Base-by-base conservation (phyloP, 2,113 vertebrate species). In the Tetraodon nigroviridis region DNA sequence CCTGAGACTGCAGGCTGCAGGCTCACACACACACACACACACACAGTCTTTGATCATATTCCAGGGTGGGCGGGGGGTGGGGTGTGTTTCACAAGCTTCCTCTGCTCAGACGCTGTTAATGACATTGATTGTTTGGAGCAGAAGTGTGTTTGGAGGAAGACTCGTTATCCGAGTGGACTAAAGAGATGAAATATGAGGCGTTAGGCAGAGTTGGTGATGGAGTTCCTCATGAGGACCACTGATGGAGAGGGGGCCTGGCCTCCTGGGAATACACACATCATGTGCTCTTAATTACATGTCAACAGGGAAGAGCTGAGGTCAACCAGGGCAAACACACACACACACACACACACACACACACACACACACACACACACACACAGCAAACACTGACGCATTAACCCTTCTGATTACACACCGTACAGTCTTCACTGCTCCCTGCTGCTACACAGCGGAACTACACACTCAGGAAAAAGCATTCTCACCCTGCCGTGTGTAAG, bases 141-240 rank as follows among this genome's bases (percentile, higher is more conserved):
- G 76, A 83, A 82, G 48, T 82, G 86, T 89, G 89, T 89, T 84
- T 27, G 76, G n/a, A 79, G 85, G 88, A 87, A 84, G 72, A 87
- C 84, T 89, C 85, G 84, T 86, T 85, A 79, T 89, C 82, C 37
- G 67, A 74, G 84, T 75, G 81, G 77, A 85, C 85, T 81, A 81
- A 88, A 85, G 84, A 84, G 81, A 85, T 91, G 89, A 89, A 90
- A 90, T 90, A 90, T 89, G 87, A 91, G 87, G 78, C 84, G 88
- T 84, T 90, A 90, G 90, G 89, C 89, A 85, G 86, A 57, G 18
- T 74, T 73, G 79, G 87, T 90, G 91, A 92, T 88, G 82, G 78
- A 87, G 89, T 86, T 87, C 87, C 82, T 87, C 79, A 71, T 81
- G 80, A 89, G 85, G 79, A 79, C 73, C 86, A 90, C 91, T 89